Base-by-base conservation (phyloP, 2,888 invertebrate species). In the Malthinus flaveolus region DNA sequence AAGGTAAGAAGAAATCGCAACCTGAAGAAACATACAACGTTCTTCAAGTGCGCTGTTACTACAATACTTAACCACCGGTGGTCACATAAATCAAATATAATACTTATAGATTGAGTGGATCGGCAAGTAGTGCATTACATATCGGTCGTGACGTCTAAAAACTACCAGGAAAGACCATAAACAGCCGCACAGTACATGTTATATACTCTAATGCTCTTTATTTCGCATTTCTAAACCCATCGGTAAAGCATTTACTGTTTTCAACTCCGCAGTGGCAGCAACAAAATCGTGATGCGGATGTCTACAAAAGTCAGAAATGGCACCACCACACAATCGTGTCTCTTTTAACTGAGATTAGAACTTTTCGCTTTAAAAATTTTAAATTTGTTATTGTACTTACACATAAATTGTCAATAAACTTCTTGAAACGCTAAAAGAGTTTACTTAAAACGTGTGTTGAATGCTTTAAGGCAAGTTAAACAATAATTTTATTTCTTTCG, bases 101-200 rank as follows among this genome's bases (percentile, higher is more conserved):
- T 66, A 62, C 68, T 70, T 67, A 72, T 72, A 71, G 72, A 72
- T 67, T 66, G 66, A 68, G 71, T 71, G 67, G 74, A 74, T 72
- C 72, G 71, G 73, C 72, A 73, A 73, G 73, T 74, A 71, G 72
- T 73, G 73, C 73, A 72, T 67, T 72, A 75, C 75, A 74, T 72
- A 74, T 71, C 71, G 73, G 72, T 75, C 75, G 75, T 75, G 75
- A 75, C 71, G 70, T 61, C 66, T 73, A 67, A 71, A 74, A 75
- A 75, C 73, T 73, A 75, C 73, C 72, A 73, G 74, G 74, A 72
- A 73, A 72, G 69, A 65, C 68, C 62, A 69, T 68, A 68, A 68
- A 68, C 66, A 66, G 65, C 55, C 62, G 59, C 49, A 63, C 58
- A 51, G 65, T 63, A 63, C 67, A 67, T 65, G 67, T 65, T 67